Conservation (phyloP, 2,888 invertebrate genomes). For the Hydrotaea diabolus region DNA sequence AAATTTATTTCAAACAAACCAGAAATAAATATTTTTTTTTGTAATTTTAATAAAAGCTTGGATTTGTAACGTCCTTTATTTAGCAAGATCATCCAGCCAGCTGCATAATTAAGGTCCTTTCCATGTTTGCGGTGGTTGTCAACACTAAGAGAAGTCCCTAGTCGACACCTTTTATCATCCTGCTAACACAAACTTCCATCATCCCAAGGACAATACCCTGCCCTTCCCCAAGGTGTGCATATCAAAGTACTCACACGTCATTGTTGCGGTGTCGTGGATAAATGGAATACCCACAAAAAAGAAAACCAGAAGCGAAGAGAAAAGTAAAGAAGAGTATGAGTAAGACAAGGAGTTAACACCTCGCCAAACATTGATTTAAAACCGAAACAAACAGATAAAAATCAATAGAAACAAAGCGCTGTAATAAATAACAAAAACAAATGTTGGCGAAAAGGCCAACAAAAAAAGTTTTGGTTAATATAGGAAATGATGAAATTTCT, state of each 20-base stretch:
- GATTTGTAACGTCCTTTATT: too few relatives aligned
- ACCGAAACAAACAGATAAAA: conserved; percentile 55
- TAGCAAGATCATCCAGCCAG: too few relatives aligned
- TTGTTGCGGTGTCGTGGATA: not conserved
- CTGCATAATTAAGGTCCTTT: too few relatives aligned
- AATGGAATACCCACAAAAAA: too few relatives aligned
- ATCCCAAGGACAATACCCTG: not conserved
- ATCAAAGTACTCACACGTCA: conserved; percentile 42
- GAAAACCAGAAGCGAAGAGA: too few relatives aligned
- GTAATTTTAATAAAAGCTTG: too few relatives aligned
- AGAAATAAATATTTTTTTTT: too few relatives aligned
- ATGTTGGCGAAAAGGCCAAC: not conserved
- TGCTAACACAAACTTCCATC: not conserved
- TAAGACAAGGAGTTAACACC: conserved; percentile 65
- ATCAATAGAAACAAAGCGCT: conserved; percentile 46
- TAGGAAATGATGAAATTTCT: conserved; percentile 23
- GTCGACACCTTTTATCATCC: not conserved
- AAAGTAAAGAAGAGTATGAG: conserved; percentile 32
- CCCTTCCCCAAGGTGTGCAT: conserved; percentile 47
- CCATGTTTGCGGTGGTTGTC: too few relatives aligned
- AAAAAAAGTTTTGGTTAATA: not conserved
- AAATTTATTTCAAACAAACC: too few relatives aligned
- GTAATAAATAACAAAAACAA: conserved; percentile 20
- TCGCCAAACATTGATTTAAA: conserved; percentile 58
- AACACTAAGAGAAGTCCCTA: too few relatives aligned